These are phyloP conservation scores for Pristionchus fissidentatus DNA, from an alignment of 2,888 invertebrate genomes.

Conservation along the genomic window DNA sequence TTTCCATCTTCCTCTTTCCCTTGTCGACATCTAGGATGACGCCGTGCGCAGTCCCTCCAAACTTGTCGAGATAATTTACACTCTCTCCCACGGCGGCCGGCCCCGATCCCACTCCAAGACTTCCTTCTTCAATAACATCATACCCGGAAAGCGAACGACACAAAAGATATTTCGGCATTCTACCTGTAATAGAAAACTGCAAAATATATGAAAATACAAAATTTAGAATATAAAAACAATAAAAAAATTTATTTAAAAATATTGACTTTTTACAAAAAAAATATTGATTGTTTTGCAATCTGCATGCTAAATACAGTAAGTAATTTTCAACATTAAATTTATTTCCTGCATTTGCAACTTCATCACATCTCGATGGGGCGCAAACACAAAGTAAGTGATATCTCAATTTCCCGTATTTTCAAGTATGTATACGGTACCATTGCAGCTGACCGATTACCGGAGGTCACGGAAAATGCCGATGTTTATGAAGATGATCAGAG, in stretches of 20 bases:
- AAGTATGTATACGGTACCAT: too few species aligned
- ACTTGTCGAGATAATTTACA: not conserved
- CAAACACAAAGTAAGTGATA: not conserved
- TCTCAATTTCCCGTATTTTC: not conserved
- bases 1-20: not conserved
- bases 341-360: not conserved
- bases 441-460: not conserved
- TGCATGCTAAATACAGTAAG: not conserved
- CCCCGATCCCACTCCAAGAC: not conserved
- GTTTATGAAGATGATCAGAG: not conserved
- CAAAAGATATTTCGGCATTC: not conserved
- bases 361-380: not conserved
- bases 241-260: not conserved
- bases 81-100: not conserved
- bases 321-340: not conserved
- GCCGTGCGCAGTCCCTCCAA: not conserved
- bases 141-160: not conserved
- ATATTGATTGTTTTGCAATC: not conserved
- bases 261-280: too few species aligned
- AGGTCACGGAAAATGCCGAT: not conserved
- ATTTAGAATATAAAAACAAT: too few species aligned
- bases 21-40: not conserved
- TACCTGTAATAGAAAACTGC: not conserved
- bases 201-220: too few species aligned
- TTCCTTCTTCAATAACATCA: not conserved